These are phyloP conservation scores for Engraulis encrasicolus DNA, from an alignment of 2,113 vertebrate genomes.

Conservation along the genomic window DNA sequence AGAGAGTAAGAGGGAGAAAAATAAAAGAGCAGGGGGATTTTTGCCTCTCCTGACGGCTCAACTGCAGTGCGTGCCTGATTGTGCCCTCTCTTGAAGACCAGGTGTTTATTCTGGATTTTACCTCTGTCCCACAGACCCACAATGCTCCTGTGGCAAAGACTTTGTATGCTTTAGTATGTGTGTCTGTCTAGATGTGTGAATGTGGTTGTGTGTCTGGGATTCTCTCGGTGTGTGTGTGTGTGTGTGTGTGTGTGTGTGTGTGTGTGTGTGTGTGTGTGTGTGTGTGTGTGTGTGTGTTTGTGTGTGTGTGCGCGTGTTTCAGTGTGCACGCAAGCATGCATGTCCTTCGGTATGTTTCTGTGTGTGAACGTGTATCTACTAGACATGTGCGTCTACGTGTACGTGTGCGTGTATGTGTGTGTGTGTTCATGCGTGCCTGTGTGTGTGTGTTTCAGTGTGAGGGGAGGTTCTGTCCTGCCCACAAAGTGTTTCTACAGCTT, in stretches of 20 bases:
- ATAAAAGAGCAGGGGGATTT: conserved; percentile 60
- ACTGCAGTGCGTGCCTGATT: conserved; percentile 43
- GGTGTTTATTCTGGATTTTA: conserved; percentile 63
- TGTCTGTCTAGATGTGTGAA: neutral
- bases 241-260: neutral
- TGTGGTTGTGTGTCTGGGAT: neutral
- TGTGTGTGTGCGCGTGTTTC: neutral
- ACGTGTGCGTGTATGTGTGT: neutral
- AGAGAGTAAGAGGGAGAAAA: neutral
- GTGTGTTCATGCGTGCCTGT: neutral
- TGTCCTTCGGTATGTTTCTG: too few species aligned
- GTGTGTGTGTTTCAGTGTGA: too few species aligned
- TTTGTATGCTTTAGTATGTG: neutral
- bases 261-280: neutral
- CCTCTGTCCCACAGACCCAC: conserved; percentile 57
- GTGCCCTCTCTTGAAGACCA: conserved; percentile 56
- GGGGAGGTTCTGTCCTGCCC: conserved; percentile 46
- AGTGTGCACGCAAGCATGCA: too few species aligned
- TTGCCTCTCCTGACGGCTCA: conserved; percentile 47
- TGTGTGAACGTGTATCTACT: neutral
- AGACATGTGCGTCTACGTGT: neutral
- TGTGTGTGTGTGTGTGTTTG: neutral
- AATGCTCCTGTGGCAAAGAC: conserved; percentile 23
- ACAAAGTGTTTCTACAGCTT: conserved; percentile 41
- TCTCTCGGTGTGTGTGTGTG: neutral